A percentile compares a stretch with the other conserved stretches of the same genome.
phyloP scores from a whole-genome alignment of 2,888 invertebrate genomes.

The Strigamia crassipes region DNA sequence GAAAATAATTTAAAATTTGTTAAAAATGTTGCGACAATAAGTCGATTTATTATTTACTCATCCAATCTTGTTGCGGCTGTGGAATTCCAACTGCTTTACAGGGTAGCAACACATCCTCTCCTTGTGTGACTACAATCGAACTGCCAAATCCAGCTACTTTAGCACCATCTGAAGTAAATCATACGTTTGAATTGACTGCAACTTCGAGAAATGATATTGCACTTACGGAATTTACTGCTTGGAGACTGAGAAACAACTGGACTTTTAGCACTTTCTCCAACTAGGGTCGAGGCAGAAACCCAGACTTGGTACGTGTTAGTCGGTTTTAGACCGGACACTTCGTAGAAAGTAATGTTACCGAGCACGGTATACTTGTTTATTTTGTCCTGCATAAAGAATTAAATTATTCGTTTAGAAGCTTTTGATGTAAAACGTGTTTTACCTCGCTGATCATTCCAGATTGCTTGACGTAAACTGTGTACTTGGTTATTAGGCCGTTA shows the following conservation, averaged over 20 bases:
- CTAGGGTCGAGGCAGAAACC: background rate
- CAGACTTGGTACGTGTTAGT: background rate
- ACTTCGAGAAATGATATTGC: no score
- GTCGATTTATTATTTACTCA: background rate
- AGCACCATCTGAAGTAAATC: conserved; percentile 54
- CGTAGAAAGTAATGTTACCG: background rate
- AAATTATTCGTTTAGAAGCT: no score
- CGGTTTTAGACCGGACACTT: background rate
- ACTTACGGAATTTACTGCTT: background rate
- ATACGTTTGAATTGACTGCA: background rate
- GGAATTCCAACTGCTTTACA: conserved; percentile 58
- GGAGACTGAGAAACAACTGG: background rate
- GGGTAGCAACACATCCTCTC: conserved; percentile 55
- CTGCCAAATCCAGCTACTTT: conserved; percentile 58
- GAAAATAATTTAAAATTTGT: background rate
- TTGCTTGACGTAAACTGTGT: background rate
- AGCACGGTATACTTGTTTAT: background rate
- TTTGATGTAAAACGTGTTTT: no score
- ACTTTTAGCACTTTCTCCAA: conserved; percentile 21
- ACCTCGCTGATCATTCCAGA: no score
- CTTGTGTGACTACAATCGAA: conserved; percentile 55
- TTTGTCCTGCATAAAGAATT: background rate
- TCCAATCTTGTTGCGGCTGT: conserved; percentile 56
- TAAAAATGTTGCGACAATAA: background rate
- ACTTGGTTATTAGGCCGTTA: background rate